Conservation (phyloP, 2,888 invertebrate species). For the Odontomyia ornata region DNA sequence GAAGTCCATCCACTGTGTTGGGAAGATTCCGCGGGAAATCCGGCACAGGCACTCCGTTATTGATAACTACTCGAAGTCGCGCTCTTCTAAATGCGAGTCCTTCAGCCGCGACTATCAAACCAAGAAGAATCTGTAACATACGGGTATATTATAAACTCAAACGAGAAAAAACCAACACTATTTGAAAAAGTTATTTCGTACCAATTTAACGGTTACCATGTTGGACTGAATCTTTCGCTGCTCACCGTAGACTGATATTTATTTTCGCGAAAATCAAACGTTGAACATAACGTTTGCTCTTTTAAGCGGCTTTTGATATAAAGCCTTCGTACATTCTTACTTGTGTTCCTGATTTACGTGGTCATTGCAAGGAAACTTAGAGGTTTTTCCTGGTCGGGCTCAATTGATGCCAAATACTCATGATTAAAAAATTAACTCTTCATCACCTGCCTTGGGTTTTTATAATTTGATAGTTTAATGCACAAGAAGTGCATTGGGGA, state of each 20-base stretch:
- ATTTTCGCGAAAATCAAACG: not conserved
- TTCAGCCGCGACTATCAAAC: not conserved
- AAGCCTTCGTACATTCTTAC: not conserved
- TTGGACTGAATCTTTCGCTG: slow-evolving; percentile 11
- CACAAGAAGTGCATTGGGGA: no score
- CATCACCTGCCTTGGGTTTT: no score
- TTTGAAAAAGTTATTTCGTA: slow-evolving; percentile 5
- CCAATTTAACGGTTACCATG: slow-evolving; percentile 18
- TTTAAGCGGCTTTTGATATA: not conserved
- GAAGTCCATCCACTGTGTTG: not conserved
- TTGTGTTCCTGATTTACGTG: not conserved
- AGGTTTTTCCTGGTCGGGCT: not conserved
- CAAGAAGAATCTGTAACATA: not conserved
- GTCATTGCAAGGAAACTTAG: slow-evolving; percentile 1
- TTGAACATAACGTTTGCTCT: not conserved
- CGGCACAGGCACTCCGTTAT: not conserved
- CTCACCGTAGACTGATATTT: not conserved
- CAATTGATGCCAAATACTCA: slow-evolving; percentile 11
- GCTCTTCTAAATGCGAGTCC: not conserved
- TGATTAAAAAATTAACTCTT: no score
- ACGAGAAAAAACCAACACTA: not conserved
- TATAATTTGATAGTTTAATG: no score
- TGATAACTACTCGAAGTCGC: not conserved
- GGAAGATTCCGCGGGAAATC: not conserved
- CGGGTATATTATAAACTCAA: not conserved